Percentiles rank a stretch among this genome's conserved stretches.
phyloP scores from a whole-genome alignment of 2,113 vertebrate species.

The Ibidorhyncha struthersii region DNA sequence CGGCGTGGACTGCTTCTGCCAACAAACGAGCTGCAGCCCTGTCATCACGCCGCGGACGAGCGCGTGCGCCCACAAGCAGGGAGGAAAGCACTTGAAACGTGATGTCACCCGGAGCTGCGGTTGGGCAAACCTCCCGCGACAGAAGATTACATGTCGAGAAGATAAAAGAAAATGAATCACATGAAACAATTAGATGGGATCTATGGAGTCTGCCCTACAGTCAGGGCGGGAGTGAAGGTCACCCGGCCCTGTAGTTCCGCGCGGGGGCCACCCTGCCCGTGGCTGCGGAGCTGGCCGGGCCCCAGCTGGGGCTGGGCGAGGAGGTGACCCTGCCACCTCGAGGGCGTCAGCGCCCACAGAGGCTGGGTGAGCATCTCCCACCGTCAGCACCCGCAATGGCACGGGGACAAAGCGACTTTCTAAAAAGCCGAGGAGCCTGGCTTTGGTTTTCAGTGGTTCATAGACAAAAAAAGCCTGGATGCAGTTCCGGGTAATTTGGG shows the following conservation, averaged over 20 bases:
- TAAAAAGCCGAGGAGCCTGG: accelerated
- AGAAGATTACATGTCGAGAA: background rate
- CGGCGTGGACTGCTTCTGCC: background rate
- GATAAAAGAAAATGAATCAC: background rate
- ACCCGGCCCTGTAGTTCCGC: background rate
- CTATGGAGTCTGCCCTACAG: background rate
- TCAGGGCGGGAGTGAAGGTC: background rate
- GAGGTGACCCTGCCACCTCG: background rate
- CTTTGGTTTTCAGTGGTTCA: background rate
- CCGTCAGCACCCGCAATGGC: background rate
- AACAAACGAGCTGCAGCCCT: background rate
- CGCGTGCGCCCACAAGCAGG: background rate
- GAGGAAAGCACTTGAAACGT: background rate
- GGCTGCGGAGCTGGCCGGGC: background rate
- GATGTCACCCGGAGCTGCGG: background rate
- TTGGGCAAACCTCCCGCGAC: background rate
- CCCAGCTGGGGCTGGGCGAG: background rate
- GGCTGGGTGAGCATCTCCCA: background rate
- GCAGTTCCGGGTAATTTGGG: background rate
- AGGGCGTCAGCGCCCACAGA: background rate
- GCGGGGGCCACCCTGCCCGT: accelerated
- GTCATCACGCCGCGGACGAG: background rate
- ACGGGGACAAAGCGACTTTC: background rate
- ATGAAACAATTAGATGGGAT: background rate
- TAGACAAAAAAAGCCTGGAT: background rate